Evolutionary conservation across 1,140 invertebrate genomes (phyloP), one percentile per base, ranked within the genome.

Genomic region (Heliconius hermathena): DNA sequence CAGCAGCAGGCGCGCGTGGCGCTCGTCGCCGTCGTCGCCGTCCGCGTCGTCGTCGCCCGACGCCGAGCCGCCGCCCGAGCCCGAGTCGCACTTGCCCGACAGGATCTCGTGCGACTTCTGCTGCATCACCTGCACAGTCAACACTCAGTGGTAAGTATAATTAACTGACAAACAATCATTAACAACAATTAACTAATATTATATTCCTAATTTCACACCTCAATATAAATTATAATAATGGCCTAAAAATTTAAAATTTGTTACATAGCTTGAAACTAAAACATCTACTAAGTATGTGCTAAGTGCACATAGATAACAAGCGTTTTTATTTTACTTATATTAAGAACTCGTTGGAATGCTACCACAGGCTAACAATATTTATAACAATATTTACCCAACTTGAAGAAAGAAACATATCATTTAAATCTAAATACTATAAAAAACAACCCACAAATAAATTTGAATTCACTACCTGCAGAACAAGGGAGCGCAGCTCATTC

Each of bases 51-150:
- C 84, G 20, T 79, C 78, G 49, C n/a, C 80, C 87, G 73, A 66
- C 8, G 81, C 79, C 79, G 85, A 54, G 84, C 72, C 89, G 75
- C 41, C 83, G 8, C 73, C 83, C 52, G 78, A n/a, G 33, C n/a
- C 80, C 49, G 83, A 87, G 8, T 79, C 86, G 81, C 91, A 93
- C 82, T 94, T 93, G 73, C 89, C 88, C 77, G 91, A 87, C 33
- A 94, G 87, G 77, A 95, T 94, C 87, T 95, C 94, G 85, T 94
- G 93, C 6, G 92, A 94, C 84, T 94, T 95, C 87, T 95, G 94
- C 82, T 95, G 93, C 94, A 95, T 94, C 75, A 95, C 93, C 90
- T 94, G 85, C 36, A 13, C 11, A n/a, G 8, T 57, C 49, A 46
- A 13, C 41, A 46, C 13, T 13, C n/a, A n/a, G n/a, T n/a, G n/a